Conservation (phyloP, 2,888 invertebrate genomes). For the Orthosia gothica region DNA sequence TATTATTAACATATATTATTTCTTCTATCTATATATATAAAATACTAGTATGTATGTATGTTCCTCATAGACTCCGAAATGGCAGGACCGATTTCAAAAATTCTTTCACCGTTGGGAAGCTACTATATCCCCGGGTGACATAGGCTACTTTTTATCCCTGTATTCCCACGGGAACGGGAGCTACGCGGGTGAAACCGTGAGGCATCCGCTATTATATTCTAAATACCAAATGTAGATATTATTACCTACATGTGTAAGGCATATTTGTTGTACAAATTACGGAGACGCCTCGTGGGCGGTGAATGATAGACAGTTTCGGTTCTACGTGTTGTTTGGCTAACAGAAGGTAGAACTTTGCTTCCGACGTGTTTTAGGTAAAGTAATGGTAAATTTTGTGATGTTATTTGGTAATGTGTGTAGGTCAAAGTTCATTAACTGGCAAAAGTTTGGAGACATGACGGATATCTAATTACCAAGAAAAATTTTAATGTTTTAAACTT, state of each 20-base stretch:
- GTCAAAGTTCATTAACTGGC: background rate
- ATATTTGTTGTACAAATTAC: constrained; percentile 40
- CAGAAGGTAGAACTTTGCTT: constrained; percentile 24
- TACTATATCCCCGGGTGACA: too few relatives aligned
- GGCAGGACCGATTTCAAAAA: too few relatives aligned
- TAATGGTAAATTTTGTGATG: background rate
- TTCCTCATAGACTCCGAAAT: background rate
- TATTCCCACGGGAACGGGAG: too few relatives aligned
- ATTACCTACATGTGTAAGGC: constrained; percentile 9
- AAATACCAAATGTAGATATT: constrained; percentile 21
- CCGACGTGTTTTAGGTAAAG: constrained; percentile 4
- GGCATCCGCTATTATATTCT: too few relatives aligned
- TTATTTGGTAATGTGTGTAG: background rate
- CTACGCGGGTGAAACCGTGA: too few relatives aligned
- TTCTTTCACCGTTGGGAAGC: too few relatives aligned
- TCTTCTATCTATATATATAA: background rate
- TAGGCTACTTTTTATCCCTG: too few relatives aligned
- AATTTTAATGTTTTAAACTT: too few relatives aligned
- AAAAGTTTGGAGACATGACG: background rate
- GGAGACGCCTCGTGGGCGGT: constrained; percentile 32
- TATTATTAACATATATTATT: background rate
- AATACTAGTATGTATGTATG: too few relatives aligned
- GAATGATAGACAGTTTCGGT: constrained; percentile 40
- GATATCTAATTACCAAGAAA: background rate
- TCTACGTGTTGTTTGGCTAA: constrained; percentile 27